Base-by-base conservation (phyloP, 2,888 invertebrate species). In the Trachelus tabidus region DNA sequence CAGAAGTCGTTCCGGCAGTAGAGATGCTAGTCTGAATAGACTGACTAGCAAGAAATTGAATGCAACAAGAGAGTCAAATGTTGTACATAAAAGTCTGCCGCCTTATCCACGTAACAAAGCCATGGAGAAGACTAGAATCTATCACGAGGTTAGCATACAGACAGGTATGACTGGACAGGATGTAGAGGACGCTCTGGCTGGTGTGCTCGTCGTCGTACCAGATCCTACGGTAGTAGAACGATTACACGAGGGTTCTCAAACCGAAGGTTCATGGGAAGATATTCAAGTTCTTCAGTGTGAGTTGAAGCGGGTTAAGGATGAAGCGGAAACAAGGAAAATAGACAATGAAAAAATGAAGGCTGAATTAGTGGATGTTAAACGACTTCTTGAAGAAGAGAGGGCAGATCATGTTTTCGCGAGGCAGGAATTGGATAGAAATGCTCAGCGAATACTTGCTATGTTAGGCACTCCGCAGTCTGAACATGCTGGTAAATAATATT, bases 91-190 rank as follows among this genome's bases (percentile, higher is more conserved):
- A 84, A 92, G 89, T 77, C 83, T 93, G 73, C 93, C 93, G 4
- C 93, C 93, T 1, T 93, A 92, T 83, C 92, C 93, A n/a, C 92
- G 92, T 73, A 91, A 91, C 79, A 91, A 91, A 82, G 82, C 85
- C 0, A 77, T 81, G 1, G 90, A 92, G 56, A 94, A 93, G 88
- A 95, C 95, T 1, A 93, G 94, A 87, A 97, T 97, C 83, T 97
- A 96, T 90, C 96, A 97, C 84, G 97, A 97, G 91, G 95, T 94
- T 68, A 93, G 94, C 75, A 94, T 94, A 23, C 97, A 97, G 90
- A 97, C 97, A 1, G 95, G 95, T 34, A 91, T 97, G 76, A 94
- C 96, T 1, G 94, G 95, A 77, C 91, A 92, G 3, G 97, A 97
- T 87, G 93, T 97, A 34, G 95, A 96, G 82, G 94, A 95, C 31